Conservation (phyloP, 1,140 invertebrate genomes). For the Hetaerina americana region DNA sequence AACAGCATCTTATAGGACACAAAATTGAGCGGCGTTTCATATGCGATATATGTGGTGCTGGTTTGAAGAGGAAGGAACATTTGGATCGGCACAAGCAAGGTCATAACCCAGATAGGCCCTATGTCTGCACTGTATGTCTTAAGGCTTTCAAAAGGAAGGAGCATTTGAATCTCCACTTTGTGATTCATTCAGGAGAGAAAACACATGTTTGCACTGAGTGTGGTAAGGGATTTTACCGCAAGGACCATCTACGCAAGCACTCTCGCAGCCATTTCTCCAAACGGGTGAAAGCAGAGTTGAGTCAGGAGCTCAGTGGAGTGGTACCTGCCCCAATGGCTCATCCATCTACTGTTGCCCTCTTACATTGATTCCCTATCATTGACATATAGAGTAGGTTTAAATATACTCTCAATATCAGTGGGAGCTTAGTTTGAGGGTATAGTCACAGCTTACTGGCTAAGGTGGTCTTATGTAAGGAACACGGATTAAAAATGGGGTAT, state of each 20-base stretch:
- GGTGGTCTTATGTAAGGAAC: background rate
- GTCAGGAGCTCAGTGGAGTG: background rate
- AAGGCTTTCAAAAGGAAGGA: slow-evolving; percentile 54
- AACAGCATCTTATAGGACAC: slow-evolving; percentile 68
- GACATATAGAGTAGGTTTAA: background rate
- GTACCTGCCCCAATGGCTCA: background rate
- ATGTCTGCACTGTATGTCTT: slow-evolving; percentile 36
- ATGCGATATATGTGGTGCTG: slow-evolving; percentile 39
- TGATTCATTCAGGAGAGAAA: slow-evolving; percentile 69
- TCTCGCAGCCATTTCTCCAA: slow-evolving; percentile 34
- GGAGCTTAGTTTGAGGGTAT: background rate
- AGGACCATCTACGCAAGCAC: slow-evolving; percentile 45
- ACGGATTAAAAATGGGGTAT: background rate
- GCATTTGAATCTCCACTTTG: slow-evolving; percentile 62
- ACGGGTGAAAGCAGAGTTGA: slow-evolving; percentile 1
- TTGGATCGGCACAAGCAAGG: slow-evolving; percentile 36
- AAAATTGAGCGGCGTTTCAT: slow-evolving; percentile 54
- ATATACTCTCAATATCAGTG: background rate
- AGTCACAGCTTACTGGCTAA: background rate
- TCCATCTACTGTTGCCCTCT: background rate
- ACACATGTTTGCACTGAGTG: slow-evolving; percentile 53
- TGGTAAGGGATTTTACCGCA: slow-evolving; percentile 43
- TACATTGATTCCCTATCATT: background rate
- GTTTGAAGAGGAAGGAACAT: slow-evolving; percentile 36
- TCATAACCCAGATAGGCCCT: slow-evolving; percentile 38